phyloP scores from a whole-genome alignment of 2,797 vertebrate genomes.

The Scarus forsteni region DNA sequence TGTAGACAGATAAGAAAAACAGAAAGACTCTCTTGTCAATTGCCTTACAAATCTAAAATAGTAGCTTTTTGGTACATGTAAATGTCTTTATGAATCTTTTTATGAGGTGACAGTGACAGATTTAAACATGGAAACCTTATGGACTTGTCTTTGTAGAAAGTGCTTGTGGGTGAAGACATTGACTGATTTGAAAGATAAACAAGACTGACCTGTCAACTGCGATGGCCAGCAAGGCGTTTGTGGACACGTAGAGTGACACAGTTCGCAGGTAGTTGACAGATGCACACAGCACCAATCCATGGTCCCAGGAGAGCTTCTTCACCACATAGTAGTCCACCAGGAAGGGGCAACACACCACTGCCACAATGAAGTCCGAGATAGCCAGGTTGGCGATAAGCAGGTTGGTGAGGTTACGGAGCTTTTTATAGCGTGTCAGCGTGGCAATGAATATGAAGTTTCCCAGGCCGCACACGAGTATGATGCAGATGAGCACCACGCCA shows the following conservation, averaged over 20 bases:
- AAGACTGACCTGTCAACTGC: constrained; percentile 93
- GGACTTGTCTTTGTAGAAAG: constrained; percentile 4
- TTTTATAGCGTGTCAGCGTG: constrained; percentile 92
- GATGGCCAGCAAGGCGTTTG: constrained; percentile 95
- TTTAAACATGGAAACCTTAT: neutral
- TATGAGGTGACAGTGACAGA: neutral
- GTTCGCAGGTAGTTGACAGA: constrained; percentile 95
- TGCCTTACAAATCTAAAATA: neutral
- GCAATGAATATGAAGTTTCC: constrained; percentile 96
- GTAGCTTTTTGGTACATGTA: neutral
- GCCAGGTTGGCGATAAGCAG: constrained; percentile 97
- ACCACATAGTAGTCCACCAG: constrained; percentile 98
- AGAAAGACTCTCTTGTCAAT: neutral
- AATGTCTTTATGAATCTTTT: neutral
- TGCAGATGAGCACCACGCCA: constrained; percentile 89
- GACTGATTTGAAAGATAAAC: neutral
- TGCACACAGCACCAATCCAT: constrained; percentile 92
- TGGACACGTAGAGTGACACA: constrained; percentile 95
- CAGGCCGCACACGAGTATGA: constrained; percentile 94
- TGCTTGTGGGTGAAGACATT: neutral
- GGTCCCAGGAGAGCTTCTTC: constrained; percentile 94
- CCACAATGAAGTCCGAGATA: constrained; percentile 96
- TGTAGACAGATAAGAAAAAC: neutral
- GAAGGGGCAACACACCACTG: constrained; percentile 96
- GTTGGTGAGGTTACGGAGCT: constrained; percentile 96